phyloP scores from a whole-genome alignment of 2,888 invertebrate species.

The Meloe dianella region DNA sequence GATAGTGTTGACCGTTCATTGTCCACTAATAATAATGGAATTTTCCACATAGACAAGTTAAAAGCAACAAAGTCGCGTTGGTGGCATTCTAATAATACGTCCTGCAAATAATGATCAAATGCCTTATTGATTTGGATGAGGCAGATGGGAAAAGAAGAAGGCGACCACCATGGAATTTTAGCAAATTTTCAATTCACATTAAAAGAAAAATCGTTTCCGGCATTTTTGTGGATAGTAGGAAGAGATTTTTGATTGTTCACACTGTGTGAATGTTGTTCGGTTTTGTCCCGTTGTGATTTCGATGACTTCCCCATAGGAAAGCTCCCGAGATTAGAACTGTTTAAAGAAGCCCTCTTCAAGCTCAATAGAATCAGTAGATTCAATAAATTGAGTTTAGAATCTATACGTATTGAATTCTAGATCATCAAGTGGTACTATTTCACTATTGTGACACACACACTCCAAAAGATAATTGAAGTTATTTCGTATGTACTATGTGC shows the following conservation, averaged over 20 bases:
- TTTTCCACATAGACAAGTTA: neutral
- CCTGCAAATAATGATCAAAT: neutral
- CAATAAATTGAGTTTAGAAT: constrained; percentile 15
- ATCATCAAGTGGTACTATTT: neutral
- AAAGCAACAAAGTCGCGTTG: neutral
- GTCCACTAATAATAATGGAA: neutral
- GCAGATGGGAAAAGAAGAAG: too few species aligned
- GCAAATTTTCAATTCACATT: too few species aligned
- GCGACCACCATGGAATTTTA: too few species aligned
- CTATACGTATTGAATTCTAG: neutral
- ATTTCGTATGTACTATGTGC: too few species aligned
- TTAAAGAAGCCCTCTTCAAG: constrained; percentile 14
- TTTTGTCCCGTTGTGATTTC: neutral
- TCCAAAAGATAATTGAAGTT: too few species aligned
- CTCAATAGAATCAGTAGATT: constrained; percentile 23
- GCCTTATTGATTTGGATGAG: neutral
- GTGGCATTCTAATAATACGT: neutral
- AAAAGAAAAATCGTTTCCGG: neutral
- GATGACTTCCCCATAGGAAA: neutral
- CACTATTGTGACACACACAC: neutral
- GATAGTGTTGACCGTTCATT: too few species aligned
- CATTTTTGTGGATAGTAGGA: neutral
- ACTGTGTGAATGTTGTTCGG: neutral
- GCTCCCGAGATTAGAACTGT: constrained; percentile 24
- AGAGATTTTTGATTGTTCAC: too few species aligned